These are phyloP conservation scores for Epinephelus coioides DNA, from an alignment of 2,797 vertebrate genomes.

Conservation along the genomic window DNA sequence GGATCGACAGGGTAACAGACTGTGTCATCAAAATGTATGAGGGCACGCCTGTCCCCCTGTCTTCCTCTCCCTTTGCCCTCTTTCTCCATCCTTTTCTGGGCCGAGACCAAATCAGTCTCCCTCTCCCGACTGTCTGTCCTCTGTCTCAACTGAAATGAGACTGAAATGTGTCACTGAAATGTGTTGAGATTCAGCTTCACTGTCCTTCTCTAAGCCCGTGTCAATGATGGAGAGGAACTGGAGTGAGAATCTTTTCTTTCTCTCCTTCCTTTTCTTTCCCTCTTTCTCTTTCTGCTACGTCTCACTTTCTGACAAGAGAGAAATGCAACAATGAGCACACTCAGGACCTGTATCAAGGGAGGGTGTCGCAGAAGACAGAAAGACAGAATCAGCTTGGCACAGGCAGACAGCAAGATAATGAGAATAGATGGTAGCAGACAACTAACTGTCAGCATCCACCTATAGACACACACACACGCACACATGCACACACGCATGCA, in stretches of 20 bases:
- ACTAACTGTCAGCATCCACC: slow-evolving; percentile 57
- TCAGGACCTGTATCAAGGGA: slow-evolving; percentile 63
- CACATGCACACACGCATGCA: not conserved
- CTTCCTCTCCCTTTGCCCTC: slow-evolving; percentile 15
- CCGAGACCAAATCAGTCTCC: slow-evolving; percentile 3
- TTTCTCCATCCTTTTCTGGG: slow-evolving; percentile 13
- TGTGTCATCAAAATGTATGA: slow-evolving; percentile 68
- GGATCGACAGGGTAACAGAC: slow-evolving; percentile 44
- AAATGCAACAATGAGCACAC: slow-evolving; percentile 68
- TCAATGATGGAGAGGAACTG: slow-evolving; percentile 39
- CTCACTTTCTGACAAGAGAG: slow-evolving; percentile 67
- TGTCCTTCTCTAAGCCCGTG: slow-evolving; percentile 23
- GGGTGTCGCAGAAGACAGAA: slow-evolving; percentile 51
- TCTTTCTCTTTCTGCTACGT: slow-evolving; percentile 46
- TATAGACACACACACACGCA: slow-evolving; percentile 32
- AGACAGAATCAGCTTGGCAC: slow-evolving; percentile 56
- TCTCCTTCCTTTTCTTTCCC: slow-evolving; percentile 2
- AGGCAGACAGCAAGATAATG: slow-evolving; percentile 72
- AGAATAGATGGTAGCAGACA: slow-evolving; percentile 72
- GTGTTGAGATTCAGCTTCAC: slow-evolving; percentile 30
- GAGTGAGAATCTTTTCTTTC: slow-evolving; percentile 44
- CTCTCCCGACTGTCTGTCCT: slow-evolving; percentile 12
- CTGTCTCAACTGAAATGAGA: slow-evolving; percentile 42
- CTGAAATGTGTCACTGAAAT: slow-evolving; percentile 44
- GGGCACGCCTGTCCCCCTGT: slow-evolving; percentile 25